Base-by-base conservation (phyloP, 2,888 invertebrate genomes). In the Zaprionus bogoriensis region DNA sequence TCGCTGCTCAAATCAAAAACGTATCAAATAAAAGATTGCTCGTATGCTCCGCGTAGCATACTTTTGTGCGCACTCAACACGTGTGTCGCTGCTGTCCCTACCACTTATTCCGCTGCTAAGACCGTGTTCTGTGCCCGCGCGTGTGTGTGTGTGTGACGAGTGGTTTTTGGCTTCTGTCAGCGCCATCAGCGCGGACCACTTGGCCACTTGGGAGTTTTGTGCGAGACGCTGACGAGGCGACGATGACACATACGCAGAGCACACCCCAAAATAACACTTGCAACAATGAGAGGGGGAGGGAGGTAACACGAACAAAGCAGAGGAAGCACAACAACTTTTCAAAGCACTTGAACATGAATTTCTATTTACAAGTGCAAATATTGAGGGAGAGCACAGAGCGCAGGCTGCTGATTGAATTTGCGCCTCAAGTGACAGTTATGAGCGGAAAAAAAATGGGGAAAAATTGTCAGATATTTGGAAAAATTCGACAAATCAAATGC, bases 21-120 rank as follows among this genome's bases (percentile, higher is more conserved):
- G 71, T 83, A 80, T 80, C 80, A 80, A 83, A 80, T 83, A 86
- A 80, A 80, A 83, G 70, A 83, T 83, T 67, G 63, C 57, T 65
- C 50, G 38, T 42, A 51, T 73, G 74, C 51, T 30, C 27, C 57
- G 39, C 47, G 22, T 53, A 67, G 73, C 76, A 75, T 75, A 72
- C 76, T 72, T 72, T 63, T 74, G 59, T 60, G 77, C 55, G 66
- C 74, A 58, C 78, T 78, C 78, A 78, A 82, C 80, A 80, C 83
- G 86, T 80, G 77, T 23, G 23, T 17, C 9, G 14, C 9, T 17
- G 27, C 4, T 19, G 19, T 19, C 14, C 4, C 19, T 38, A 14
- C 25, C 25, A 25, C 50, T 4, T 17, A 30, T 38, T 39, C 25
- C 38, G 20, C 14, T n/a, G n/a, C n/a, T n/a, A n/a, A n/a, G n/a